These are phyloP conservation scores for Zophobas atratus DNA, from an alignment of 1,140 invertebrate species.

Conservation along the genomic window DNA sequence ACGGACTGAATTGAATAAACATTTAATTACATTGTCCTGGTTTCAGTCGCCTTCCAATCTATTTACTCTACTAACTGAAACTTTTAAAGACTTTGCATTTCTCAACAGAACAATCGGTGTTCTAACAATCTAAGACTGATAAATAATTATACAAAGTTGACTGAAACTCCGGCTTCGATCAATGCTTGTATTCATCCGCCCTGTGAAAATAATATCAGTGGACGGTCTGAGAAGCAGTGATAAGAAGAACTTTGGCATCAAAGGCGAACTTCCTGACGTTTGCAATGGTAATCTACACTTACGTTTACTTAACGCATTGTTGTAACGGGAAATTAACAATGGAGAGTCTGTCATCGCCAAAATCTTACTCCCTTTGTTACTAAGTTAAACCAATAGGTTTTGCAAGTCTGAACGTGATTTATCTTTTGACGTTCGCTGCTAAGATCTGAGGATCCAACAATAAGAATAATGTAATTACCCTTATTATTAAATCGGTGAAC, in stretches of 20 bases:
- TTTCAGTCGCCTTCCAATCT: conserved; percentile 27
- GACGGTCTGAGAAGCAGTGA: background rate
- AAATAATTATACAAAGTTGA: conserved; percentile 19
- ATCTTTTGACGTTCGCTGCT: too few relatives aligned
- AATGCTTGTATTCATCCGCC: conserved; percentile 3
- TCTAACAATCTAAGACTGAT: conserved; percentile 7
- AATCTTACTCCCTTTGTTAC: too few relatives aligned
- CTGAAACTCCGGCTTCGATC: conserved; percentile 17
- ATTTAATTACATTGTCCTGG: conserved; percentile 33
- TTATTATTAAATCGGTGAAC: too few relatives aligned
- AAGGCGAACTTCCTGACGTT: background rate
- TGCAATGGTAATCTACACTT: too few relatives aligned
- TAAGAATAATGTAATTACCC: too few relatives aligned
- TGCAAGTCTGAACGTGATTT: too few relatives aligned
- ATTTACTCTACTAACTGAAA: conserved; percentile 20
- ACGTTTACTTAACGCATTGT: too few relatives aligned
- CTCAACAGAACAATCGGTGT: background rate
- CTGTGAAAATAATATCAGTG: conserved; percentile 15
- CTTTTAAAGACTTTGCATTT: conserved; percentile 26
- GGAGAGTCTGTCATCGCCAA: too few relatives aligned
- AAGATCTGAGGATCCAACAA: too few relatives aligned
- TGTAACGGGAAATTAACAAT: too few relatives aligned
- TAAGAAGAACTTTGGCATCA: conserved; percentile 1
- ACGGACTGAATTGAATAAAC: conserved; percentile 19
- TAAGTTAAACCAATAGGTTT: too few relatives aligned